Evolutionary conservation across 2,113 vertebrate genomes (phyloP).

Genomic region (Cisticola juncidis): DNA sequence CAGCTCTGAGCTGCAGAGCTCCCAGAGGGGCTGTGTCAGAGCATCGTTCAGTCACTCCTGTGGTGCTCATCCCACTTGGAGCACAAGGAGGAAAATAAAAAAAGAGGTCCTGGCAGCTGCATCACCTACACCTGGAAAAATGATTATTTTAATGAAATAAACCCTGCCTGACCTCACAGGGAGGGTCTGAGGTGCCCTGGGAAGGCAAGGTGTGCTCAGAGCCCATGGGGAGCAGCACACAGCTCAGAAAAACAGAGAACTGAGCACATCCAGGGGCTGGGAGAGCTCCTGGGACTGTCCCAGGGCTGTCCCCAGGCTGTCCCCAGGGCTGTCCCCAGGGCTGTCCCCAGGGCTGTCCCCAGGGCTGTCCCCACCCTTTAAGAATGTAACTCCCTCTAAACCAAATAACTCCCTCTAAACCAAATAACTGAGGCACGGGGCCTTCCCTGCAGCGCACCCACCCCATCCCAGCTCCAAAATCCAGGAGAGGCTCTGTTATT

Average conservation of each 20-base stretch:
- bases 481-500: not conserved
- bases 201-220: not conserved
- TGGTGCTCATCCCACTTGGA: not conserved
- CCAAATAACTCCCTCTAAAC: no score
- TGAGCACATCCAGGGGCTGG: fast-evolving
- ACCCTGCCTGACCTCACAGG: not conserved
- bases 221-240: fast-evolving
- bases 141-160: not conserved
- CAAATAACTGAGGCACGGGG: not conserved
- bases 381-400: no score
- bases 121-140: not conserved
- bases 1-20: not conserved
- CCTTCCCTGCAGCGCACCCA: not conserved
- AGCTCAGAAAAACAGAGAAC: fast-evolving
- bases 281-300: not conserved
- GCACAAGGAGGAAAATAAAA: not conserved
- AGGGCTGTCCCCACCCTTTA: no score
- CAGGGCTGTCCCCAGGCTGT: not conserved
- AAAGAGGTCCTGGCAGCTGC: not conserved
- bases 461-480: not conserved
- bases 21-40: not conserved
- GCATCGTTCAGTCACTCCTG: not conserved
- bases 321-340: not conserved
- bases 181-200: not conserved
- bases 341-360: not conserved